Base-by-base conservation (phyloP, 2,113 vertebrate genomes). In the Labeo catla region DNA sequence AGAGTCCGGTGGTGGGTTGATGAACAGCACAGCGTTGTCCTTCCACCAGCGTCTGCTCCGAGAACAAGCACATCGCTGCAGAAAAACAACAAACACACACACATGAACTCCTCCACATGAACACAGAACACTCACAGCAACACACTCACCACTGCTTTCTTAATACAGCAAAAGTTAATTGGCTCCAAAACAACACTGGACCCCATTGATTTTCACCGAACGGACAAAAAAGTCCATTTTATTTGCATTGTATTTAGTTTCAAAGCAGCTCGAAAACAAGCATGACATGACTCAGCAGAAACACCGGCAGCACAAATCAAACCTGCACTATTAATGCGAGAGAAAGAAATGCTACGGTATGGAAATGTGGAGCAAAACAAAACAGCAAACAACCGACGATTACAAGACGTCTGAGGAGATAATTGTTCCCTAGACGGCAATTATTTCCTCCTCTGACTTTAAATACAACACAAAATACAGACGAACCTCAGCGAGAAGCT, bases 31-130 rank as follows among this genome's bases (percentile, higher is more conserved):
- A 96, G 92, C 95, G 95, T 92, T 97, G 96, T 88, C 96, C 97
- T 89, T 98, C 97, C 93, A 97, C 96, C 92, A 98, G 95, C 85
- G 94, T 95, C 92, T 95, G 95, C 86, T 96, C 97, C 91, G 96
- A 95, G 92, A 98, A 98, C 73, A 97, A 68, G 86, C 98, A 99
- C 87, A 96, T 95, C 13, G 95, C 98, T 99, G 93, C 89, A 83
- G 61, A 86, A 0, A 87, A 28, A 73, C 50, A 49, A 57, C 19
- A 72, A 16, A 19, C 39, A 23, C 47, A 23, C 11, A 15, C 47
- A 28, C 6, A 43, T 43, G 39, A 19, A 47, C 70, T 19, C n/a
- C 21, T 28, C 7, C 6, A 47, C 8, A 76, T 2, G 11, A 54
- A 65, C 52, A 49, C 16, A 23, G 16, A 61, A 8, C 43, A 28